Evolutionary conservation across 2,113 vertebrate genomes (phyloP).

Genomic region (Oplegnathus fasciatus): DNA sequence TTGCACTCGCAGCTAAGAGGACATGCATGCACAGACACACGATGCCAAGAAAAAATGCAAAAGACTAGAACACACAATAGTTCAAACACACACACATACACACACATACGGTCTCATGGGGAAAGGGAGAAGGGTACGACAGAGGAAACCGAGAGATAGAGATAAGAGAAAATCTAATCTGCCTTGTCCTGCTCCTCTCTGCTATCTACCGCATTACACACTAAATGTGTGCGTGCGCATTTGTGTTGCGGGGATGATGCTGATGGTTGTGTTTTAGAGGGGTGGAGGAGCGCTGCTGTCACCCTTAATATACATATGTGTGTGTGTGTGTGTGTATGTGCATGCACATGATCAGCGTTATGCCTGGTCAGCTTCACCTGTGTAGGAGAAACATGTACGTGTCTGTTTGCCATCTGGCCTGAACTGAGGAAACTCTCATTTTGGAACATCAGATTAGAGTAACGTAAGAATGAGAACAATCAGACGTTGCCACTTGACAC

Average conservation of each 20-base stretch:
- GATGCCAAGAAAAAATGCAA: conserved; percentile 41
- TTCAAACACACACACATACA: conserved; percentile 36
- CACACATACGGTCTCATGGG: conserved; percentile 58
- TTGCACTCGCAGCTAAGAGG: conserved; percentile 40
- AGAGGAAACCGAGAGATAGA: conserved; percentile 58
- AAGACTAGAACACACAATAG: conserved; percentile 36
- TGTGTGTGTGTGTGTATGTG: not conserved
- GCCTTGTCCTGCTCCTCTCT: conserved; percentile 63
- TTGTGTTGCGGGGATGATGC: conserved; percentile 20
- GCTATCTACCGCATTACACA: conserved; percentile 47
- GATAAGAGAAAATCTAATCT: conserved; percentile 83
- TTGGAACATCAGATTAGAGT: not conserved
- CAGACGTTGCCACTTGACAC: not conserved
- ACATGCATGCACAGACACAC: conserved; percentile 39
- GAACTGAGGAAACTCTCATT: not conserved
- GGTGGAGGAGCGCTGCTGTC: not conserved
- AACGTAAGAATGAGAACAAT: not conserved
- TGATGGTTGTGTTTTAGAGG: conserved; percentile 1
- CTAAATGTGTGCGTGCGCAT: conserved; percentile 11
- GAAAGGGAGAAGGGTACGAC: conserved; percentile 36
- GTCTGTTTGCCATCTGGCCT: not conserved
- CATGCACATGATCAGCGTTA: conserved; percentile 10
- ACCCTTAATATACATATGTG: conserved; percentile 1
- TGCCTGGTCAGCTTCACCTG: not conserved
- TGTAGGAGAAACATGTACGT: not conserved